Evolutionary conservation across 2,888 invertebrate species (phyloP).

Genomic region (Cistogaster globosa): DNA sequence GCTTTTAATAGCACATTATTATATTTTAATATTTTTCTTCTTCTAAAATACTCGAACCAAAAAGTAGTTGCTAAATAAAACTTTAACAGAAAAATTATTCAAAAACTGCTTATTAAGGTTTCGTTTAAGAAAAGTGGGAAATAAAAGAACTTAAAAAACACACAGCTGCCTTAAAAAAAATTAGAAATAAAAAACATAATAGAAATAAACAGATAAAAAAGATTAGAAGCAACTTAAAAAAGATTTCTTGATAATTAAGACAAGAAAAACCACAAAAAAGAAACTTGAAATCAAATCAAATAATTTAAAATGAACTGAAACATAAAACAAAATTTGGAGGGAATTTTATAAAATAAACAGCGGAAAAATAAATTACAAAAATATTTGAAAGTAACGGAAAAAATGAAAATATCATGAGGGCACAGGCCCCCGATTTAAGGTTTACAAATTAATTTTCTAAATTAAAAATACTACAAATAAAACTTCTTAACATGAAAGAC

Average conservation of each 20-base stretch:
- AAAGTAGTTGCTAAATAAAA: slow-evolving; percentile 29
- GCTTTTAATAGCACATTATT: too few relatives aligned
- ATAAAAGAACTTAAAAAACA: slow-evolving; percentile 58
- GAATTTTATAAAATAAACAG: neutral
- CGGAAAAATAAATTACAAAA: neutral
- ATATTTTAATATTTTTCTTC: neutral
- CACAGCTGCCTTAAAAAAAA: slow-evolving; percentile 38
- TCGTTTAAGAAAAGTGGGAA: slow-evolving; percentile 30
- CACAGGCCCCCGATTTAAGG: neutral
- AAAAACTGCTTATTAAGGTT: too few relatives aligned
- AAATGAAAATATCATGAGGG: neutral
- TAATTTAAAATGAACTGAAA: slow-evolving; percentile 34
- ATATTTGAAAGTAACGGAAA: neutral
- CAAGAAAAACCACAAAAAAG: slow-evolving; percentile 53
- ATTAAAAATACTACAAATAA: neutral
- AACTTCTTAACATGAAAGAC: neutral
- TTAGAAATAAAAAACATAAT: neutral
- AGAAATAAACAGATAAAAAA: neutral
- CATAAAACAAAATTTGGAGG: neutral
- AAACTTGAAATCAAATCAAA: slow-evolving; percentile 29
- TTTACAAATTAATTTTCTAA: neutral
- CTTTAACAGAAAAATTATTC: neutral
- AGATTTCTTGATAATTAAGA: slow-evolving; percentile 15
- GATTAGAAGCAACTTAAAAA: slow-evolving; percentile 14
- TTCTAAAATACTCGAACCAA: slow-evolving; percentile 26